Evolutionary conservation across 2,797 vertebrate species (phyloP).

Genomic region (Ptychobarbus kaznakovi): DNA sequence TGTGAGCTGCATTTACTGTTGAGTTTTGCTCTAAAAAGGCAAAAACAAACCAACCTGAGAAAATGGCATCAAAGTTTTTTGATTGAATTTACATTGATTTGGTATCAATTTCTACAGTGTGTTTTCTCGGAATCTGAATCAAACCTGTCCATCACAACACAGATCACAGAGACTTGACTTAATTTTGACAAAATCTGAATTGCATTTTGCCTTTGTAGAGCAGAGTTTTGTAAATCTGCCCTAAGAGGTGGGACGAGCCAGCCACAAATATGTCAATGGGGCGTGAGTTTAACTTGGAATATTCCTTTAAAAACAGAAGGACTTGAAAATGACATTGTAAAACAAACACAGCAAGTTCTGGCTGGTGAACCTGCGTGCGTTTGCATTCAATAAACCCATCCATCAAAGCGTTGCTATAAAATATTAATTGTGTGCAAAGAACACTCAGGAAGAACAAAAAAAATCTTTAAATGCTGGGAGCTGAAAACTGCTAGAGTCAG

Average conservation of each 20-base stretch:
- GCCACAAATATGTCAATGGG: constrained; percentile 23
- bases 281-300: constrained; percentile 14
- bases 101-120: background rate
- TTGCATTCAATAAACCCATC: constrained; percentile 14
- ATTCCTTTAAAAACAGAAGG: background rate
- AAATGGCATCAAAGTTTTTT: background rate
- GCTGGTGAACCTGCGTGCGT: background rate
- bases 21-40: background rate
- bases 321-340: constrained; percentile 9
- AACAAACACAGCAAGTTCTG: constrained; percentile 29
- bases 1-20: background rate
- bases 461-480: background rate
- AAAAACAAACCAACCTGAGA: background rate
- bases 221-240: background rate
- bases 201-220: background rate
- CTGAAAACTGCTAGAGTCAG: background rate
- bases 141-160: constrained; percentile 1
- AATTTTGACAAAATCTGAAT: background rate
- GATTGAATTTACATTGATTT: background rate
- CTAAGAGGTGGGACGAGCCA: background rate
- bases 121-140: background rate
- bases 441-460: background rate
- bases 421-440: constrained; percentile 10
- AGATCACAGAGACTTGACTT: background rate
- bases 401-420: background rate